Evolutionary conservation across 2,113 vertebrate genomes (phyloP), one percentile per base, ranked within the genome.

Genomic region (Herpailurus yagouaroundi): DNA sequence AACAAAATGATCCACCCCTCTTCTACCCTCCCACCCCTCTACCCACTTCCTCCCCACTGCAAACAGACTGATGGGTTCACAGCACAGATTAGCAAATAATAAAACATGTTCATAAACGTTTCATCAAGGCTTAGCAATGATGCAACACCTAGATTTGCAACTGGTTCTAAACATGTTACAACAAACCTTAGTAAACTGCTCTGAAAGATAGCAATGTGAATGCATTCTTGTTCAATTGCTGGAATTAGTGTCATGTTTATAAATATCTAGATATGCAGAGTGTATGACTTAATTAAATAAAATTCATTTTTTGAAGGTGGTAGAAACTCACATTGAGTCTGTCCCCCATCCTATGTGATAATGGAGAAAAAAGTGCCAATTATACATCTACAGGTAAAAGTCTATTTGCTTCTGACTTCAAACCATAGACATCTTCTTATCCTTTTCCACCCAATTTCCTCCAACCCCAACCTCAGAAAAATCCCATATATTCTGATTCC

Each of bases 1-100:
- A 86, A 97, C 98, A 96, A 64, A 97, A 89, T 41, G 63, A 89
- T 16, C 45, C 25, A 41, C 89, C 87, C 50, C 60, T 83, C 63
- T n/a, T n/a, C 84, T 68, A 15, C 33, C 57, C 16, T 21, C 23
- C 48, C 31, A 36, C 50, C 60, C 87, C 7, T 64, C 50, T 60
- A 25, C 29, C 57, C 91, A n/a, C 15, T 12, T 55, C n/a, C 84
- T 83, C 79, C 89, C 95, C 80, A 88, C 66, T 98, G 95, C 97
- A 97, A 98, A 98, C 96, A 98, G 97, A 98, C 97, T 97, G 95
- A 94, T 69, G 97, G 94, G 76, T 97, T 98, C 97, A 98, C 97
- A 97, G 96, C 95, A 97, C 97, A 95, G 97, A 94, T 87, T 91
- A 98, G 96, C 94, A 98, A 98, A 98, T 98, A 97, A 97, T 97